A percentile compares a stretch with the other conserved stretches of the same genome.
Evolutionary conservation across 1,140 invertebrate species (phyloP).

Genomic region (Panagrolaimus sp.): DNA sequence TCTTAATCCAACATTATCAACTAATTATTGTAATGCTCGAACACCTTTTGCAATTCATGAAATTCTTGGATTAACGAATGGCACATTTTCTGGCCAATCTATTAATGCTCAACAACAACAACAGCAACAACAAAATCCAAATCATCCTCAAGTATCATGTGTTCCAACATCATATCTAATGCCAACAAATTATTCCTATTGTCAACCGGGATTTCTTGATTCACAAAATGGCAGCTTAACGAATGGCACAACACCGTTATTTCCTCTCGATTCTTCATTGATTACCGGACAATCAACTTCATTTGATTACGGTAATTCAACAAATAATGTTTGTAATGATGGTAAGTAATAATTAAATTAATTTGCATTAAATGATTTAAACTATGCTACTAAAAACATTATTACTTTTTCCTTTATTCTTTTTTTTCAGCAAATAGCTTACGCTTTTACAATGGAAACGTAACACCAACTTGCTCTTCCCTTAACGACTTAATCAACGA

Average conservation of each 20-base stretch:
- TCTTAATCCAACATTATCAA: slow-evolving; percentile 2
- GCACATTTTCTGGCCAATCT: background rate
- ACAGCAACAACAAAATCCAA: background rate
- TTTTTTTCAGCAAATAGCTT: slow-evolving; percentile 16
- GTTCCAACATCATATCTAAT: slow-evolving; percentile 7
- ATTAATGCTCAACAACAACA: background rate
- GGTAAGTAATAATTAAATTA: background rate
- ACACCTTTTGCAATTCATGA: slow-evolving; percentile 13
- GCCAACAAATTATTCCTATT: slow-evolving; percentile 11
- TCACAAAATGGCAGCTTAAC: background rate
- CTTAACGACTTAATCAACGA: slow-evolving; percentile 12
- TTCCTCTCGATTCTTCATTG: slow-evolving; percentile 7
- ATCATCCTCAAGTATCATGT: background rate
- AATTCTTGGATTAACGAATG: background rate
- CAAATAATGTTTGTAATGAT: background rate
- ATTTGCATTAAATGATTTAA: background rate
- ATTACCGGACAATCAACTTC: background rate
- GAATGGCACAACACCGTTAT: background rate
- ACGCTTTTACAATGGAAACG: slow-evolving; percentile 17
- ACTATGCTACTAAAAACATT: background rate
- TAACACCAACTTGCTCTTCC: slow-evolving; percentile 19
- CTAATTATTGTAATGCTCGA: slow-evolving; percentile 11
- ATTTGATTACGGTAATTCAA: slow-evolving; percentile 12
- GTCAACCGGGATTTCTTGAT: background rate
- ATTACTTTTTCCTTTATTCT: slow-evolving; percentile 4